phyloP scores from a whole-genome alignment of 2,797 vertebrate genomes.

The Sebastes flavidus region DNA sequence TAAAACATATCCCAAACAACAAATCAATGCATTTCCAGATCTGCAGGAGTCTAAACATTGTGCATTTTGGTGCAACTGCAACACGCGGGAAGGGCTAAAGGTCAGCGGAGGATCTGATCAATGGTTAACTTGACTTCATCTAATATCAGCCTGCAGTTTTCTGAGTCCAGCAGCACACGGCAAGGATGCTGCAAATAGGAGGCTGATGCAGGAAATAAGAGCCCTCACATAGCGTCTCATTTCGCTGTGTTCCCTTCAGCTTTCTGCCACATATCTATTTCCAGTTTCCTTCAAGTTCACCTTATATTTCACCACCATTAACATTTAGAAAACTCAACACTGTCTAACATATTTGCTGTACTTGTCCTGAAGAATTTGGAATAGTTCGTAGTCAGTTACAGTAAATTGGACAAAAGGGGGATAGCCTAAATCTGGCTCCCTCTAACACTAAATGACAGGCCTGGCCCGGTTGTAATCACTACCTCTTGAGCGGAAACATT shows the following conservation, averaged over 20 bases:
- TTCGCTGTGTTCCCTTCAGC: background rate
- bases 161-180: conserved; percentile 2
- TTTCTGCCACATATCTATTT: background rate
- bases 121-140: conserved; percentile 65
- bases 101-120: conserved; percentile 51
- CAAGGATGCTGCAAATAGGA: conserved; percentile 28
- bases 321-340: conserved; percentile 2
- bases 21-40: background rate
- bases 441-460: conserved; percentile 72
- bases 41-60: background rate
- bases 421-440: conserved; percentile 52
- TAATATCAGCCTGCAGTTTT: conserved; percentile 21
- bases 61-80: background rate
- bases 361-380: conserved; percentile 1
- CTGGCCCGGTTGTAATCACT: conserved; percentile 64
- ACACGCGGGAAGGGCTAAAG: conserved; percentile 35
- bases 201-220: conserved; percentile 22
- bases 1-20: background rate
- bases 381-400: conserved; percentile 10
- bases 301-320: background rate
- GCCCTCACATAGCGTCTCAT: conserved; percentile 14
- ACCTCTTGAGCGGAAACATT: conserved; percentile 56
- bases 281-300: background rate
- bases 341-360: background rate
- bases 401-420: conserved; percentile 46